Conservation (phyloP, 1,140 invertebrate species). For the Alviniconcha marisindica region DNA sequence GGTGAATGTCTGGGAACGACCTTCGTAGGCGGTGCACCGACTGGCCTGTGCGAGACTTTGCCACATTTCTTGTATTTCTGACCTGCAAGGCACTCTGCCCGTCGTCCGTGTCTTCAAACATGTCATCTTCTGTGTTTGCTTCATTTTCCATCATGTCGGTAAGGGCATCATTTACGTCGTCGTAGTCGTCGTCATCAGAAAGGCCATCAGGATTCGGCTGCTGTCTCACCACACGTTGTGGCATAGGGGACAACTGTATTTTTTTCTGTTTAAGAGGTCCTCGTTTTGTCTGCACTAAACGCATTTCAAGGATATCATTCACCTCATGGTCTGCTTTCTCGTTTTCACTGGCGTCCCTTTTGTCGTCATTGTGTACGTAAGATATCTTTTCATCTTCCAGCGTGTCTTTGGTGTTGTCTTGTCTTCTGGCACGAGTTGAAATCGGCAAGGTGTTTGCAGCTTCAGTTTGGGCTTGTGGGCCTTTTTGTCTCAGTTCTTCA, state of each 20-base stretch:
- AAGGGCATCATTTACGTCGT: not conserved
- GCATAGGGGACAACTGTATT: no score
- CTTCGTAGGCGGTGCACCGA: not conserved
- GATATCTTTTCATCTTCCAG: no score
- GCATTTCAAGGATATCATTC: no score
- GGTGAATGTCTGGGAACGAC: not conserved
- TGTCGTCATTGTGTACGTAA: no score
- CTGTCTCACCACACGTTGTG: no score
- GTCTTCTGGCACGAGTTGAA: not conserved
- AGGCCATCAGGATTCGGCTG: no score
- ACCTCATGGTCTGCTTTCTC: no score
- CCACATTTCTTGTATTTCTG: constrained; percentile 1
- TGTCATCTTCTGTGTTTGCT: constrained; percentile 1
- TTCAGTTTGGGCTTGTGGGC: not conserved
- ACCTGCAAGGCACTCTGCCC: no score
- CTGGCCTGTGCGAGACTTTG: not conserved
- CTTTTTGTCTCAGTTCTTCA: not conserved
- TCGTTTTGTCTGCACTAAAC: no score
- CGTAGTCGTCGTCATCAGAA: no score
- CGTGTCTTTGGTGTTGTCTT: not conserved
- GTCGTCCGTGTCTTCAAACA: not conserved
- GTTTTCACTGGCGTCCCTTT: no score
- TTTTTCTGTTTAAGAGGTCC: no score
- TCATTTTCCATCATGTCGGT: constrained; percentile 15
- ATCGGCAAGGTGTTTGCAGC: not conserved